phyloP scores from a whole-genome alignment of 2,888 invertebrate genomes.

The Amiota minor region DNA sequence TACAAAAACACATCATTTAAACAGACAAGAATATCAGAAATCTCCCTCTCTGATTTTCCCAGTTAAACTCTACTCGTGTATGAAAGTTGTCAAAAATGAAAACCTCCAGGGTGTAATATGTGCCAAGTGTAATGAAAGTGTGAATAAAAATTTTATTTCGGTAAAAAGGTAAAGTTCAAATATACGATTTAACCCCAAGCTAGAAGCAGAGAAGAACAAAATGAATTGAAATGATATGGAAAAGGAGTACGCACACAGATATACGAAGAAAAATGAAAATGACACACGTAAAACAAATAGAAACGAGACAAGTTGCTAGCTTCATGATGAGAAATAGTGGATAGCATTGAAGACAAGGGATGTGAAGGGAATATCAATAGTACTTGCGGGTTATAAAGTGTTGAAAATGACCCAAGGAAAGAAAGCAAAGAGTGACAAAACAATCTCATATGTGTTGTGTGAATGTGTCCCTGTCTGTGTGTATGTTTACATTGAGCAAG shows the following conservation, averaged over 20 bases:
- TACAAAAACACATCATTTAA: too few species aligned
- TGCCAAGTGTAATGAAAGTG: conserved; percentile 61
- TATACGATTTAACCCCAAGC: conserved; percentile 59
- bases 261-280: not conserved
- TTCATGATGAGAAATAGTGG: not conserved
- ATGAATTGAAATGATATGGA: too few species aligned
- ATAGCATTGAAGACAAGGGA: not conserved
- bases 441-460: conserved; percentile 14
- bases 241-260: not conserved
- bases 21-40: too few species aligned
- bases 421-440: conserved; percentile 7
- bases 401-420: conserved; percentile 63
- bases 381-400: conserved; percentile 33
- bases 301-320: conserved; percentile 41
- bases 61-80: not conserved
- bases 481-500: conserved; percentile 42
- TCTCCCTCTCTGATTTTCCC: conserved; percentile 30
- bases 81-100: conserved; percentile 48
- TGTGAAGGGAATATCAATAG: not conserved
- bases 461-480: conserved; percentile 47
- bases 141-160: conserved; percentile 51
- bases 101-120: conserved; percentile 59
- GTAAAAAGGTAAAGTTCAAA: conserved; percentile 58
- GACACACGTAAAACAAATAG: conserved; percentile 47
- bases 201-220: conserved; percentile 21